These are phyloP conservation scores for Steatornis caripensis DNA, from an alignment of 2,113 vertebrate species.

Conservation along the genomic window DNA sequence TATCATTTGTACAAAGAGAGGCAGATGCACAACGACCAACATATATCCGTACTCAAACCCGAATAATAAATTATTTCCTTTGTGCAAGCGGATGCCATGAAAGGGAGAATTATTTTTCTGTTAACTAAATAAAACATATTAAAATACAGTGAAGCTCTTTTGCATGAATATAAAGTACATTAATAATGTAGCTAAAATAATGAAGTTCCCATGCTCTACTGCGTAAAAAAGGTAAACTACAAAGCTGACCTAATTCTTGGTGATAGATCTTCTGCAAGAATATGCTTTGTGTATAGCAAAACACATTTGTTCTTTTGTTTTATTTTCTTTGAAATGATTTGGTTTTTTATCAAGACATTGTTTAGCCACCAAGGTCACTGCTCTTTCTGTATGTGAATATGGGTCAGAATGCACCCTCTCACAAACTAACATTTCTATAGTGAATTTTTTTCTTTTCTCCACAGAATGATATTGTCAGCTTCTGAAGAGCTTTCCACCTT, in stretches of 20 bases:
- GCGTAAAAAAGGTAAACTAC: neutral
- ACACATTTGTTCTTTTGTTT: neutral
- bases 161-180: neutral
- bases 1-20: neutral
- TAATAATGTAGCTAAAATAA: constrained; percentile 4
- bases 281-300: neutral
- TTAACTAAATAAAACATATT: neutral
- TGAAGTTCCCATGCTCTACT: neutral
- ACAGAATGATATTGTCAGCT: neutral
- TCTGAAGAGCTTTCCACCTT: neutral
- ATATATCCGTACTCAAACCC: neutral
- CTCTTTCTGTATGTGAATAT: neutral
- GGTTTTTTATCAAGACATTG: neutral
- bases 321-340: neutral
- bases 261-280: neutral
- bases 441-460: neutral
- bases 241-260: neutral
- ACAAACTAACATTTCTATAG: neutral
- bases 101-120: neutral
- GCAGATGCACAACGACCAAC: neutral
- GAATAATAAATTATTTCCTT: neutral
- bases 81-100: neutral
- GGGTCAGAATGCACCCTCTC: neutral
- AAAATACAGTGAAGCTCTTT: neutral
- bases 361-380: neutral